Conservation (phyloP, 2,888 invertebrate genomes). For the Acrocera orbiculus region DNA sequence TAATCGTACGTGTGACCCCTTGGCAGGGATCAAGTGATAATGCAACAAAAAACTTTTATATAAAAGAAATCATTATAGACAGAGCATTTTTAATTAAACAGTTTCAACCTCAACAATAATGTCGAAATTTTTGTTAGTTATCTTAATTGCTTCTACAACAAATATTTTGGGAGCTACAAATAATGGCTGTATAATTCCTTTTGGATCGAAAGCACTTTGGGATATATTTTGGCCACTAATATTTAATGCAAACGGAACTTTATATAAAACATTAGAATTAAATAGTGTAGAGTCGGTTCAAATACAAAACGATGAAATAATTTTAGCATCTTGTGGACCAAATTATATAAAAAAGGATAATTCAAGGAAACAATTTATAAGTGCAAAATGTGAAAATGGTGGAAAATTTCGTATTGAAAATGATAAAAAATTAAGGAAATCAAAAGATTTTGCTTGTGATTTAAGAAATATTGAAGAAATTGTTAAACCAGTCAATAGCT, state of each 20-base stretch:
- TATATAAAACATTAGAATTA: conserved; percentile 8
- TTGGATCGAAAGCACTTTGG: conserved; percentile 11
- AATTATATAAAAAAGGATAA: conserved; percentile 13
- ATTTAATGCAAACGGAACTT: conserved; percentile 12
- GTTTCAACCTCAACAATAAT: too few species aligned
- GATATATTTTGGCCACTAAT: conserved; percentile 15
- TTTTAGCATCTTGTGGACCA: conserved; percentile 16
- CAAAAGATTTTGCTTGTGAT: conserved; percentile 17
- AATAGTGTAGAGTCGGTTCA: conserved; percentile 4
- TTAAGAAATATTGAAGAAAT: conserved; percentile 19
- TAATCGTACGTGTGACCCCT: too few species aligned
- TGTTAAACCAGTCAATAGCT: conserved; percentile 14
- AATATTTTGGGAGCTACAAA: too few species aligned
- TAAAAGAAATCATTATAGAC: too few species aligned
- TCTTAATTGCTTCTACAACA: too few species aligned
- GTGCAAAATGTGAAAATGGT: conserved; percentile 11
- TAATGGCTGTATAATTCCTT: conserved; percentile 11
- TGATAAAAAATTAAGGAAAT: conserved; percentile 2
- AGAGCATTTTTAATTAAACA: too few species aligned
- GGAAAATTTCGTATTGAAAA: conserved; percentile 10
- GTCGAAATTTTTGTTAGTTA: neutral
- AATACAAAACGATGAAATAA: conserved; percentile 9
- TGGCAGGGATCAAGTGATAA: too few species aligned
- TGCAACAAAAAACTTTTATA: too few species aligned
- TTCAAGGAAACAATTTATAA: conserved; percentile 8